Evolutionary conservation across 2,113 vertebrate genomes (phyloP).

Genomic region (Phaetusa simplex): DNA sequence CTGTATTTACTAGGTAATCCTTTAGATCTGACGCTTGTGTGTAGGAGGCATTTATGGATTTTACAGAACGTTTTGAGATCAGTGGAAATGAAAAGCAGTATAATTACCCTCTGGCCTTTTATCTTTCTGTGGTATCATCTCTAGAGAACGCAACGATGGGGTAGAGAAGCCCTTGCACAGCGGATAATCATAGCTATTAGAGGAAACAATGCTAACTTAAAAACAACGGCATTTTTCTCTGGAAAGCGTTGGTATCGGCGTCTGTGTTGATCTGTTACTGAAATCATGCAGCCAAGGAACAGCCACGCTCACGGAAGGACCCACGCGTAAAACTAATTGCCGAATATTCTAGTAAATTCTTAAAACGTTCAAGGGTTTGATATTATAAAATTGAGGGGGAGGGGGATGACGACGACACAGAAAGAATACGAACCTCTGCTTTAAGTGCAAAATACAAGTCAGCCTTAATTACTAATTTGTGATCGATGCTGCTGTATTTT

Average conservation of each 20-base stretch:
- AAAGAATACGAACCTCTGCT: neutral
- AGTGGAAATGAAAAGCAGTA: slow-evolving; percentile 25
- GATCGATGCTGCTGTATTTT: neutral
- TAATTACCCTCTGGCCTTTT: slow-evolving; percentile 46
- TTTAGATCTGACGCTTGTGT: neutral
- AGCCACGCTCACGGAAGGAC: accelerated
- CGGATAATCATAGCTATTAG: neutral
- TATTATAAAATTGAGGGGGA: neutral
- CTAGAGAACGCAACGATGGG: neutral
- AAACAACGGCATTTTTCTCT: neutral
- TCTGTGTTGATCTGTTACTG: neutral
- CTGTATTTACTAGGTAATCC: neutral
- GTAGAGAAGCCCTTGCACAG: neutral
- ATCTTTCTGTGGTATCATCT: slow-evolving; percentile 3
- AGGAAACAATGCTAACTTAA: neutral
- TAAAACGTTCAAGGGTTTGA: neutral
- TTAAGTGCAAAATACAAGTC: neutral
- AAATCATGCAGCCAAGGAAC: neutral
- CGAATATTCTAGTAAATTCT: neutral
- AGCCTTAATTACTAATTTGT: neutral
- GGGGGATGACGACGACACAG: too few species aligned
- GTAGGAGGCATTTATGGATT: neutral
- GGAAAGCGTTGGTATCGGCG: neutral
- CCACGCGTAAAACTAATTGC: neutral
- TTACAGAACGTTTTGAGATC: neutral